These are phyloP conservation scores for Chirona hameri DNA, from an alignment of 2,888 invertebrate genomes.

Conservation along the genomic window DNA sequence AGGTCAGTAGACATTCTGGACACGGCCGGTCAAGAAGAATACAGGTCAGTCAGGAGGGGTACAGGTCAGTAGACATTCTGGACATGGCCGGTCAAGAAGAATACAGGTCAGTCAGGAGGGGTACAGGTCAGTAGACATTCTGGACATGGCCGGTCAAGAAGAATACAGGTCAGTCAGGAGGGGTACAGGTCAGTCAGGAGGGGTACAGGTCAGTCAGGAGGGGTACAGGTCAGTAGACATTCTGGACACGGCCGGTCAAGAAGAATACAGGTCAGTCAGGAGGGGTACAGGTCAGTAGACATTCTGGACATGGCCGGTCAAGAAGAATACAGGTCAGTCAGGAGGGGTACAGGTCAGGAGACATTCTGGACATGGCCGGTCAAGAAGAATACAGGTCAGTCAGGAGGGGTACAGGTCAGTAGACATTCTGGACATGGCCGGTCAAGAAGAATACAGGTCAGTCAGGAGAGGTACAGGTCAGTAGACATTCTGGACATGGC, in stretches of 20 bases:
- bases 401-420: conserved; percentile 69
- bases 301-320: not conserved
- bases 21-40: not conserved
- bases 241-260: conserved; percentile 98
- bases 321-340: conserved; percentile 61
- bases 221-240: conserved; percentile 86
- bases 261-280: conserved; percentile 71
- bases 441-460: not conserved
- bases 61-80: conserved; percentile 94
- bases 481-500: conserved; percentile 99
- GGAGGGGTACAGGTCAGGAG: not conserved
- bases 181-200: not conserved
- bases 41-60: conserved; percentile 65
- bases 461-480: conserved; percentile 84
- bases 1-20: conserved; percentile 70
- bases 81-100: conserved; percentile 99
- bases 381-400: not conserved
- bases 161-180: conserved; percentile 52
- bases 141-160: no score
- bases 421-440: conserved; percentile 72
- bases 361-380: no score
- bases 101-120: no score
- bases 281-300: not conserved
- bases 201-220: not conserved
- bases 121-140: no score